phyloP scores from a whole-genome alignment of 2,113 vertebrate genomes.

The Toxotes chatareus region DNA sequence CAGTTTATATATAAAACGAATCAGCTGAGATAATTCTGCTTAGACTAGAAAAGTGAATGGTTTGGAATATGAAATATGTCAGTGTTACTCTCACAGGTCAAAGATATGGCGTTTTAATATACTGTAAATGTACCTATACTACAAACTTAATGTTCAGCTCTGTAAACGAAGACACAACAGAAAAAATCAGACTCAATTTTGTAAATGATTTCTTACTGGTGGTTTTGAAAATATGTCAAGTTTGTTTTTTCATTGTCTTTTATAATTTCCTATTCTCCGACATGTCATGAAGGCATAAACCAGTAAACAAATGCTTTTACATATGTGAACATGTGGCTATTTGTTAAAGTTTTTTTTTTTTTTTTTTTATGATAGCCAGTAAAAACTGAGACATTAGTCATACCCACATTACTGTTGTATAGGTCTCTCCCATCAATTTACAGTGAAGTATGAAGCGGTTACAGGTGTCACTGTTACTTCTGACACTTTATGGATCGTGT shows the following conservation, averaged over 20 bases:
- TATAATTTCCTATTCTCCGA: slow-evolving; percentile 62
- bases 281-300: slow-evolving; percentile 33
- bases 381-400: slow-evolving; percentile 32
- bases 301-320: slow-evolving; percentile 44
- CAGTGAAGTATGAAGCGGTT: slow-evolving; percentile 47
- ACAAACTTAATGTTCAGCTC: slow-evolving; percentile 69
- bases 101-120: slow-evolving; percentile 66
- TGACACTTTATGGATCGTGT: slow-evolving; percentile 52
- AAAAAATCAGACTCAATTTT: slow-evolving; percentile 67
- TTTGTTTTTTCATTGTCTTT: slow-evolving; percentile 70
- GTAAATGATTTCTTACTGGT: slow-evolving; percentile 75
- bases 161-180: slow-evolving; percentile 60
- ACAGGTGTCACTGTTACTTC: slow-evolving; percentile 25
- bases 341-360: slow-evolving; percentile 6
- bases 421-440: slow-evolving; percentile 48
- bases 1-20: slow-evolving; percentile 44
- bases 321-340: slow-evolving; percentile 42
- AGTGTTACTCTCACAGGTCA: slow-evolving; percentile 66
- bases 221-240: slow-evolving; percentile 58
- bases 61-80: slow-evolving; percentile 66
- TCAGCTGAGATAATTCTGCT: slow-evolving; percentile 58
- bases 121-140: slow-evolving; percentile 71
- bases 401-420: slow-evolving; percentile 63
- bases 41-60: slow-evolving; percentile 67
- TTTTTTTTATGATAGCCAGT: not conserved